Evolutionary conservation across 1,140 invertebrate species (phyloP).

Genomic region (Elymnias hypermnestra): DNA sequence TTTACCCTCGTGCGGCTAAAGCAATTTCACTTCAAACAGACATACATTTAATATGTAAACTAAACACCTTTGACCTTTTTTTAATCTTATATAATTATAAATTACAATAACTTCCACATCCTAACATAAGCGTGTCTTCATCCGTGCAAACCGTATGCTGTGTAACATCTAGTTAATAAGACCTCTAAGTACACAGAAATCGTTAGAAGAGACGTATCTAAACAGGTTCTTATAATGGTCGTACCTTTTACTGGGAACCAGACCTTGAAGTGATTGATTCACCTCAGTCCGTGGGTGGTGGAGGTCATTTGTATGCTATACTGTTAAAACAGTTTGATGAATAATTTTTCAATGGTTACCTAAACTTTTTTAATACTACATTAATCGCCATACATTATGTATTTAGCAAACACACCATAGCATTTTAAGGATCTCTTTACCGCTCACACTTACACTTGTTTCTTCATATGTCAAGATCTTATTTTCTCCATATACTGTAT

Average conservation of each 20-base stretch:
- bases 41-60: no score
- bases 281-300: constrained; percentile 47
- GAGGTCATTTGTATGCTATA: constrained; percentile 36
- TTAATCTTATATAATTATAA: not conserved
- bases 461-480: no score
- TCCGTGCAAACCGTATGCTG: not conserved
- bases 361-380: no score
- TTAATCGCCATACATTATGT: no score
- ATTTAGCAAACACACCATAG: no score
- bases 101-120: not conserved
- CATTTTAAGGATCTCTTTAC: no score
- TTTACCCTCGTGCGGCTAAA: no score
- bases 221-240: constrained; percentile 30
- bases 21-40: no score
- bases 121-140: not conserved
- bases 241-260: constrained; percentile 50
- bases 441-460: no score
- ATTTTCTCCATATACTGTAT: no score
- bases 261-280: constrained; percentile 64
- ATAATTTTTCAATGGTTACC: constrained; percentile 16
- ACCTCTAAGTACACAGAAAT: not conserved
- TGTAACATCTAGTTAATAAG: not conserved
- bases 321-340: constrained; percentile 31
- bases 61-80: no score
- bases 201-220: constrained; percentile 1